Evolutionary conservation across 2,888 invertebrate genomes (phyloP).

Genomic region (Brenthis daphne): DNA sequence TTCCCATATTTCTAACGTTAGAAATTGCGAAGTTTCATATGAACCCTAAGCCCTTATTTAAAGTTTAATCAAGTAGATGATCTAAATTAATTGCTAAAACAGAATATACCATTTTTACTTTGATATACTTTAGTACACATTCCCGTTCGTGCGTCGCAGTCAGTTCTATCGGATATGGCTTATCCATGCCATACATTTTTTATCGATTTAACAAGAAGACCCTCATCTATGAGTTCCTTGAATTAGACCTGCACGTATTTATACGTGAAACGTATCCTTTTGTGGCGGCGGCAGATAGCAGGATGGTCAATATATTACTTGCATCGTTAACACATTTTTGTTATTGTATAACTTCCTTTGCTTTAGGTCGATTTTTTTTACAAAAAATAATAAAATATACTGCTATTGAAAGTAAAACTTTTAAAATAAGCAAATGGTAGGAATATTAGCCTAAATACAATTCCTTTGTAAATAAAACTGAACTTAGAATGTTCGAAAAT

Average conservation of each 20-base stretch:
- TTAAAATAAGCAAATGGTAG: too few relatives aligned
- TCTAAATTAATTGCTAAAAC: too few relatives aligned
- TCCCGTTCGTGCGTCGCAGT: constrained; percentile 21
- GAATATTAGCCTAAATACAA: too few relatives aligned
- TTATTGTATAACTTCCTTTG: constrained; percentile 2
- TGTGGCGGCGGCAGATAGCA: background rate
- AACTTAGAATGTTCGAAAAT: too few relatives aligned
- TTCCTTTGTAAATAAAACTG: too few relatives aligned
- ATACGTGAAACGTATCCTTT: constrained; percentile 17
- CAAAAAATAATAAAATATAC: background rate
- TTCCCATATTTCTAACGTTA: too few relatives aligned
- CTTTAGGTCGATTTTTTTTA: background rate
- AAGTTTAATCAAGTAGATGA: too few relatives aligned
- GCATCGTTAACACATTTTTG: constrained; percentile 13
- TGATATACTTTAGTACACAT: background rate
- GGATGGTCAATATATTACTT: background rate
- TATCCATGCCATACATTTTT: constrained; percentile 37
- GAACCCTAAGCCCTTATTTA: too few relatives aligned
- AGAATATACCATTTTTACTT: too few relatives aligned
- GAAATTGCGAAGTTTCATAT: too few relatives aligned
- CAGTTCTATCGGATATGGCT: constrained; percentile 32
- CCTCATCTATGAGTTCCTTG: constrained; percentile 40
- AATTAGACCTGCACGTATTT: constrained; percentile 21
- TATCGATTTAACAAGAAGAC: constrained; percentile 37
- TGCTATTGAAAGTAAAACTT: too few relatives aligned